Evolutionary conservation across 2,797 vertebrate species (phyloP).

Genomic region (Fistularia commersonii): DNA sequence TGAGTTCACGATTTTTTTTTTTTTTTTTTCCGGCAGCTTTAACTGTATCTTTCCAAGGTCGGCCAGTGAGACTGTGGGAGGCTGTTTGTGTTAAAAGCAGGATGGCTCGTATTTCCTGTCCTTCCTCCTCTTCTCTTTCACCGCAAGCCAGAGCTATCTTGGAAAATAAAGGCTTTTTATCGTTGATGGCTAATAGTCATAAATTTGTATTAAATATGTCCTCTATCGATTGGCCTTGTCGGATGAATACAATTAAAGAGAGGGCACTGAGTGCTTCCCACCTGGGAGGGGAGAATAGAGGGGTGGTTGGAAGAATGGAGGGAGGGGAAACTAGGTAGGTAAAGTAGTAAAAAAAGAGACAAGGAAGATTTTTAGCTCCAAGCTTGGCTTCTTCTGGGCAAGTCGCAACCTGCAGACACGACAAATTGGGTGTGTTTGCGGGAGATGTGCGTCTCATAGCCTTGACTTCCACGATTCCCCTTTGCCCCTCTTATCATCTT

Average conservation of each 20-base stretch:
- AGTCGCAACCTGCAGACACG: constrained; percentile 37
- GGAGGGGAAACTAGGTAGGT: background rate
- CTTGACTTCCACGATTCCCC: constrained; percentile 1
- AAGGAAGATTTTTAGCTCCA: too few species aligned
- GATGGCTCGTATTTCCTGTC: constrained; percentile 58
- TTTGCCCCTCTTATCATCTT: constrained; percentile 1
- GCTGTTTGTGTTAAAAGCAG: constrained; percentile 64
- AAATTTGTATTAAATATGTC: constrained; percentile 76
- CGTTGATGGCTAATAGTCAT: constrained; percentile 70
- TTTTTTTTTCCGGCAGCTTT: constrained; percentile 46
- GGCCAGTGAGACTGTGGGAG: constrained; percentile 55
- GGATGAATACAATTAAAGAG: constrained; percentile 69
- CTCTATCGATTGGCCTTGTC: constrained; percentile 70
- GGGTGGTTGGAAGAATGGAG: constrained; percentile 36
- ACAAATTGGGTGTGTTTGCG: constrained; percentile 22
- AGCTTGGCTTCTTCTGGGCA: constrained; percentile 15
- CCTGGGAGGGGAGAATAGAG: constrained; percentile 49
- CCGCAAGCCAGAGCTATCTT: constrained; percentile 45
- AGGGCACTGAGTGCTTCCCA: constrained; percentile 62
- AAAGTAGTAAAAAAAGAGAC: background rate
- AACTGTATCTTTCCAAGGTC: constrained; percentile 55
- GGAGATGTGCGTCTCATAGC: constrained; percentile 22
- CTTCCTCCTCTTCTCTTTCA: constrained; percentile 41
- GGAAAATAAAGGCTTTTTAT: constrained; percentile 55
- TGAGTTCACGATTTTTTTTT: constrained; percentile 18